Evolutionary conservation across 2,888 invertebrate genomes (phyloP), one percentile per base, ranked within the genome.

Genomic region (Carterocephalus palaemon): DNA sequence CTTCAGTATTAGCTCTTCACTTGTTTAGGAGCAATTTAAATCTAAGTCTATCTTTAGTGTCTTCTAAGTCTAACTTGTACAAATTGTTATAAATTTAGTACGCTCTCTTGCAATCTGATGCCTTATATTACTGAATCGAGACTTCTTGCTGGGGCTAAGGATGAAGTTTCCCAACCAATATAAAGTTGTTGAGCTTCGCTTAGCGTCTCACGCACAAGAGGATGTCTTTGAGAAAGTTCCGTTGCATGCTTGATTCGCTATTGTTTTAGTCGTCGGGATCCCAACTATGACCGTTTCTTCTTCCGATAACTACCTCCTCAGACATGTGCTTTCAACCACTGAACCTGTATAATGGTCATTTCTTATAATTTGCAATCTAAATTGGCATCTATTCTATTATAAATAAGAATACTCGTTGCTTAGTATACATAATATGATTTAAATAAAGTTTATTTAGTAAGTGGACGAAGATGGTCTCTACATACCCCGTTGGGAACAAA

Each of bases 211-310:
- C 84, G 81, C 83, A 82, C 78, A 68, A 73, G 77, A 75, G 75
- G 75, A 74, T 79, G 76, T 83, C 78, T 81, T 79, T 73, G 79
- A 70, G 67, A 67, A 79, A 83, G 81, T 84, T 85, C 77, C 75
- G 74, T 71, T 79, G 82, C 82, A 85, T 83, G 79, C 76, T 82
- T 80, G 80, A 84, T 84, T 81, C 75, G 75, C 76, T 76, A 82
- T 83, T 84, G 81, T 84, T 81, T 79, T 72, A 80, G 73, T 66
- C 61, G 65, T 65, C 65, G 67, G 75, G 66, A 62, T 67, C 70
- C 67, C 70, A 80, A 81, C 78, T 82, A 75, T 74, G 79, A 74
- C 77, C 80, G 59, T 56, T 57, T 56, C 54, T 47, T 50, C 59
- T 53, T 55, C 47, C 67, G 58, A 70, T 70, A 70, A 67, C 70